phyloP scores from a whole-genome alignment of 2,113 vertebrate species.

The Progne subis region DNA sequence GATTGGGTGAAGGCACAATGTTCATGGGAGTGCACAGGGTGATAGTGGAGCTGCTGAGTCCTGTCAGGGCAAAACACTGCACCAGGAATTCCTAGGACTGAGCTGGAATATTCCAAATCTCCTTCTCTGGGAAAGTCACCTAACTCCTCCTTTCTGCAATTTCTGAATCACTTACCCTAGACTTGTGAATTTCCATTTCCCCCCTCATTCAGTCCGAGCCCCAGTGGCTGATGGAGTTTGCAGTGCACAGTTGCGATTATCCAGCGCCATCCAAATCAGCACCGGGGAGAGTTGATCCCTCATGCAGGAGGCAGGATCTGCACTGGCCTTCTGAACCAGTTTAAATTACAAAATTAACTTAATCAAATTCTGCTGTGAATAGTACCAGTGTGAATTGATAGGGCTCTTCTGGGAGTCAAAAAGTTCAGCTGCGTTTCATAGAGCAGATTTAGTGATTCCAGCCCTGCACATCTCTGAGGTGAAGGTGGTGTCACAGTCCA shows the following conservation, averaged over 20 bases:
- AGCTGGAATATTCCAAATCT: not conserved
- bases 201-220: not conserved
- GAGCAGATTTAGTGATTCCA: not conserved
- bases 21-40: not conserved
- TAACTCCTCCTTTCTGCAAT: not conserved
- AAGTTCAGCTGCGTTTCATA: not conserved
- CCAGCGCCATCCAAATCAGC: not conserved
- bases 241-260: not conserved
- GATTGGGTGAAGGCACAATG: not conserved
- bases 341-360: not conserved
- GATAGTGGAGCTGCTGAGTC: not conserved
- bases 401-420: not conserved
- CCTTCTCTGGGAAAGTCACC: not conserved
- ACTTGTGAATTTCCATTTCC: not conserved
- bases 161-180: not conserved
- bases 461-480: not conserved
- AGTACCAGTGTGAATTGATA: not conserved
- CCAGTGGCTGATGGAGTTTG: not conserved
- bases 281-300: not conserved
- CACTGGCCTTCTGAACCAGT: not conserved
- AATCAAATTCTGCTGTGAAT: not conserved
- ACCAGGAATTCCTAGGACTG: not conserved
- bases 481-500: not conserved
- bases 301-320: not conserved
- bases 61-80: not conserved